Conservation (phyloP, 2,797 vertebrate species). For the Syngnathus acus region DNA sequence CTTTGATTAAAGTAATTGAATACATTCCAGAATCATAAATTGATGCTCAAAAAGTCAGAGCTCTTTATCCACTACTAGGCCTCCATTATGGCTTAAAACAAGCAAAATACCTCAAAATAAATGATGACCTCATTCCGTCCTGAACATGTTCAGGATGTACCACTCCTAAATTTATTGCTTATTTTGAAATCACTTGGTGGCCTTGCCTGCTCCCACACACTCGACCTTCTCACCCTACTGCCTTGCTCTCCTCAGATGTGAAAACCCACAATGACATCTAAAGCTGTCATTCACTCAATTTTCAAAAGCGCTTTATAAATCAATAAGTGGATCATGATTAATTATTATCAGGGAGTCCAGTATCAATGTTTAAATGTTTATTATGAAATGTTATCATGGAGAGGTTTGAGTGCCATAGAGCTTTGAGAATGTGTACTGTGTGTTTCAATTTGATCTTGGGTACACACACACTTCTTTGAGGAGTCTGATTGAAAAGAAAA, state of each 20-base stretch:
- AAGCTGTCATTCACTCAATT: not conserved
- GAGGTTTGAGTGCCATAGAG: conserved; percentile 5
- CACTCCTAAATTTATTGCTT: not conserved
- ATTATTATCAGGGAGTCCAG: not conserved
- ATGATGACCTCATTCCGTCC: not conserved
- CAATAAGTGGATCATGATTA: not conserved
- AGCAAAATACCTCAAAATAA: not conserved
- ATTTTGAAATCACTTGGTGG: not conserved
- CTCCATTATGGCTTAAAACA: not conserved
- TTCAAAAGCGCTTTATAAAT: not conserved
- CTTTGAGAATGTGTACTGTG: conserved; percentile 4
- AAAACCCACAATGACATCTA: not conserved
- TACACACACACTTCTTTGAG: conserved; percentile 25
- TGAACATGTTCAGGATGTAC: not conserved
- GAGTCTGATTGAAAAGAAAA: conserved; percentile 28
- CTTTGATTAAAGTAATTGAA: not conserved
- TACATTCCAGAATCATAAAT: not conserved
- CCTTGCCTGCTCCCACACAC: not conserved
- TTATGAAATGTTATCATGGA: not conserved
- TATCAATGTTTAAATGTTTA: not conserved
- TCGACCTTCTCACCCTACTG: not conserved
- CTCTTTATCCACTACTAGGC: not conserved
- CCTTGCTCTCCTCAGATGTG: not conserved
- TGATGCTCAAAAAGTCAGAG: not conserved
- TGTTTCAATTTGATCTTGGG: conserved; percentile 33